A percentile compares a stretch with the other conserved stretches of the same genome.
Evolutionary conservation across 2,797 vertebrate species (phyloP).

Genomic region (Micromesistius poutassou): DNA sequence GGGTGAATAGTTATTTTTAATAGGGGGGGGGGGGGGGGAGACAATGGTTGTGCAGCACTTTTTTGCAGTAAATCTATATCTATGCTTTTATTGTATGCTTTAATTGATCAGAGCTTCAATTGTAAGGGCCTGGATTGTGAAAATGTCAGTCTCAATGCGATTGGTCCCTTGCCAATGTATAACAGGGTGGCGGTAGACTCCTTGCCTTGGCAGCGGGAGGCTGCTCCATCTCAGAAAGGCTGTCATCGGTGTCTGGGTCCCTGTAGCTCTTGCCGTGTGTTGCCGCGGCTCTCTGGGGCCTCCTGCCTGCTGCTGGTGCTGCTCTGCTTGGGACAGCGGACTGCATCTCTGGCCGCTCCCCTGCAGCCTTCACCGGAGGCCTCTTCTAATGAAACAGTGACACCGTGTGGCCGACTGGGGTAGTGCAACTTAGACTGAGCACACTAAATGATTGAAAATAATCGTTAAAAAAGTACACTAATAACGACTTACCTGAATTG

Average conservation of each 20-base stretch:
- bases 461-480: neutral
- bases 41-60: neutral
- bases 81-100: neutral
- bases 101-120: neutral
- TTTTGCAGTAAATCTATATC: neutral
- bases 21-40: neutral
- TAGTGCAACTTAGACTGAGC: slow-evolving; percentile 24
- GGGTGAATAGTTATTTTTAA: neutral
- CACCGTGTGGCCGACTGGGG: slow-evolving; percentile 47
- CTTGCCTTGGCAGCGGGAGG: slow-evolving; percentile 49
- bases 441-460: neutral
- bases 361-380: slow-evolving; percentile 1
- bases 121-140: neutral
- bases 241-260: slow-evolving; percentile 77
- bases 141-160: neutral
- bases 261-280: slow-evolving; percentile 74
- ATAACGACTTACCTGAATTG: slow-evolving; percentile 48
- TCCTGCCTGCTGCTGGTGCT: slow-evolving; percentile 25
- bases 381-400: slow-evolving; percentile 43
- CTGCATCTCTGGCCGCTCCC: slow-evolving; percentile 22
- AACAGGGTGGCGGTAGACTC: neutral
- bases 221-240: slow-evolving; percentile 53
- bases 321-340: slow-evolving; percentile 20
- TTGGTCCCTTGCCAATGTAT: neutral
- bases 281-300: slow-evolving; percentile 55